Base-by-base conservation (phyloP, 2,888 invertebrate species). In the Ypsolopha sequella region DNA sequence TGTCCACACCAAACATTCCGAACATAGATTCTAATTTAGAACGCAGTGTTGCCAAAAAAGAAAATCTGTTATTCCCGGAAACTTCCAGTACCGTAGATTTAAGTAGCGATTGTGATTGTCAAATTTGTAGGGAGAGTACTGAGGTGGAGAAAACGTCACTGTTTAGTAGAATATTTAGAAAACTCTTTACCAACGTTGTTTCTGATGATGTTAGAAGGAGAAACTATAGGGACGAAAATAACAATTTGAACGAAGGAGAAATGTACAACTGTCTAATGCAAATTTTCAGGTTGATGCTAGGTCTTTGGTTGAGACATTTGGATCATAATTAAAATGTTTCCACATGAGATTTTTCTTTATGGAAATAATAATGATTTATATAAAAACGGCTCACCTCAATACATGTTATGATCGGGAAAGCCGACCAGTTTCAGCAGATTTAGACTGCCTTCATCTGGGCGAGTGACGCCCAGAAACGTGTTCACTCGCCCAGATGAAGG, bases 241-340 rank as follows among this genome's bases (percentile, higher is more conserved):
- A 76, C 60, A 78, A 76, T 62, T 55, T 69, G 51, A 72, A 67
- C 41, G 76, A 79, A 13, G 67, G 64, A 44, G 84, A 82, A 66
- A 82, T 82, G 80, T 79, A 71, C 56, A 72, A 60, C 52, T 80
- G 81, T 64, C 55, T 85, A 54, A 68, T 80, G 63, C 71, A 81
- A 58, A 67, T 80, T 52, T 56, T 87, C 55, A 84, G 84, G 62
- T 66, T 86, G 61, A 64, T 87, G 65, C 61, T 87, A 55, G 86
- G 85, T 53, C 68, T 87, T 55, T 87, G 86, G 86, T 70, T 87
- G 58, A 72, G 87, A 60, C 85, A 85, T 71, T 69, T 76, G 55
- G 82, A 82, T 69, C 85, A 85, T 62, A 81, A 72, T 62, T 65
- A 35, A 53, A 61, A 43, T 6, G 7, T 13, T 43, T 43, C 13